Conservation (phyloP, 2,888 invertebrate genomes). For the Eupithecia pulchellata region DNA sequence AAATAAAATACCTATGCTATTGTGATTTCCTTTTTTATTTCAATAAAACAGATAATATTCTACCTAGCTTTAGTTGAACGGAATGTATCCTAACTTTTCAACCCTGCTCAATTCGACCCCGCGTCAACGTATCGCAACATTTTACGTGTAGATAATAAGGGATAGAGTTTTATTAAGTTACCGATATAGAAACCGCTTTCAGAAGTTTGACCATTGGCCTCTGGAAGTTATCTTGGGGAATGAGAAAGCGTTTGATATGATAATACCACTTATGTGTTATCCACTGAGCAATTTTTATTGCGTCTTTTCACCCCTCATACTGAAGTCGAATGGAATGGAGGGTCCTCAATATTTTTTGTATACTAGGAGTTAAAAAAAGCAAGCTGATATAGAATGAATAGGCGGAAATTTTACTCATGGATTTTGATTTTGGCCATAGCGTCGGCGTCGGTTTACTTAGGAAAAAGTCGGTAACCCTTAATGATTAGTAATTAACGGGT, state of each 20-base stretch:
- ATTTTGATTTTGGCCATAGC: too few relatives aligned
- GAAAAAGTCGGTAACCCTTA: too few relatives aligned
- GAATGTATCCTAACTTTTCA: neutral
- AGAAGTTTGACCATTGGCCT: constrained; percentile 39
- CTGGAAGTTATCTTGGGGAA: constrained; percentile 29
- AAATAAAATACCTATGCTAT: too few relatives aligned
- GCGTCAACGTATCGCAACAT: constrained; percentile 4
- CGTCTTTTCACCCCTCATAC: neutral
- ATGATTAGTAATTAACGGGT: too few relatives aligned
- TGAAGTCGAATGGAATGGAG: neutral
- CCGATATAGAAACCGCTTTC: constrained; percentile 43
- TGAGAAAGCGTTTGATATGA: constrained; percentile 30
- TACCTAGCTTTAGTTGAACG: too few relatives aligned
- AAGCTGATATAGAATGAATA: too few relatives aligned
- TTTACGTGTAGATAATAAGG: neutral
- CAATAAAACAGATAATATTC: too few relatives aligned
- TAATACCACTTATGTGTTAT: constrained; percentile 7
- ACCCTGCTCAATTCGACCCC: constrained; percentile 4
- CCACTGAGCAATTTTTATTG: neutral
- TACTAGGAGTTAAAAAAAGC: too few relatives aligned
- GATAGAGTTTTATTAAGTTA: constrained; percentile 38
- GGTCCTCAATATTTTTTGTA: too few relatives aligned
- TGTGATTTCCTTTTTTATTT: too few relatives aligned
- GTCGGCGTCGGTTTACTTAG: too few relatives aligned
- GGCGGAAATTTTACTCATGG: too few relatives aligned